Evolutionary conservation across 2,797 vertebrate genomes (phyloP).

Genomic region (Nasua narica): DNA sequence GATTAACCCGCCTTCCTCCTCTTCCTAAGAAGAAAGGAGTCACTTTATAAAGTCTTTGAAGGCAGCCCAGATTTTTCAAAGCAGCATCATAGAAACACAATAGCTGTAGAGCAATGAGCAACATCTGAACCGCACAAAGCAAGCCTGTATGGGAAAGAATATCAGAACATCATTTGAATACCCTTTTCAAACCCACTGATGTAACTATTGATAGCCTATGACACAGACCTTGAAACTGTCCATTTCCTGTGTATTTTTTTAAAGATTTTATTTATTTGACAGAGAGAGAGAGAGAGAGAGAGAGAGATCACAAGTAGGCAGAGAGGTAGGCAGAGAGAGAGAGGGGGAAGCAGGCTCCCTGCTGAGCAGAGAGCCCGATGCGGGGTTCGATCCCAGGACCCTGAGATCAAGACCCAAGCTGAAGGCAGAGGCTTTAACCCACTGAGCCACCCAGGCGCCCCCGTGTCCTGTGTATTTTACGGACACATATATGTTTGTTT

Average conservation of each 20-base stretch:
- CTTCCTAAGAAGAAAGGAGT: slow-evolving; percentile 51
- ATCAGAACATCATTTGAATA: not conserved
- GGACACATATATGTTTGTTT: not conserved
- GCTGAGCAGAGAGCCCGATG: too few relatives aligned
- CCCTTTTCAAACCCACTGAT: not conserved
- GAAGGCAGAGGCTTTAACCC: too few relatives aligned
- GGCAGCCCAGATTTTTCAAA: slow-evolving; percentile 39
- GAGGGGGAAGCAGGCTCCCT: too few relatives aligned
- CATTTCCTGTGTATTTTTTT: not conserved
- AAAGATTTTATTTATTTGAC: too few relatives aligned
- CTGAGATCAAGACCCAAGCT: too few relatives aligned
- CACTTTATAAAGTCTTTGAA: slow-evolving; percentile 47
- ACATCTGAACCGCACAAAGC: not conserved
- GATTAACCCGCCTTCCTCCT: slow-evolving; percentile 63
- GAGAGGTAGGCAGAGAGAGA: too few relatives aligned
- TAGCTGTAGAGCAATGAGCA: not conserved
- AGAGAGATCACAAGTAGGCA: too few relatives aligned
- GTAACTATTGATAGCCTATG: not conserved
- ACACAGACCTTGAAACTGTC: not conserved
- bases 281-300: too few relatives aligned
- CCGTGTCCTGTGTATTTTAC: not conserved
- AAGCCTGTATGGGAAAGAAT: not conserved
- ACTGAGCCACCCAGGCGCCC: too few relatives aligned
- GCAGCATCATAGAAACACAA: not conserved
- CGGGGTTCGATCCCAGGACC: too few relatives aligned